Conservation (phyloP, 1,140 invertebrate species). For the Chironomus striatipennis region DNA sequence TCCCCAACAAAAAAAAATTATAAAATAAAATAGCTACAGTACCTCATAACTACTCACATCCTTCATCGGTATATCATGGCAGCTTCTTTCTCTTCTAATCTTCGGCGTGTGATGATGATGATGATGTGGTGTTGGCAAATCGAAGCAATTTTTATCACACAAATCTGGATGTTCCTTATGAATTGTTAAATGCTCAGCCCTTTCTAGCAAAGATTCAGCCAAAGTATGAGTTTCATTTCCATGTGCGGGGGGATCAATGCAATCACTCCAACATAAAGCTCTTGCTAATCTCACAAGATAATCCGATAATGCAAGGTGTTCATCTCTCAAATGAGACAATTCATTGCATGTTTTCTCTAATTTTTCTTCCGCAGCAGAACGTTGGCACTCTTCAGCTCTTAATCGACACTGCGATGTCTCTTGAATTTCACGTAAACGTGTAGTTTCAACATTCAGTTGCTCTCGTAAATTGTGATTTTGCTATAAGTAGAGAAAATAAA, state of each 20-base stretch:
- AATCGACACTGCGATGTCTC: conserved; percentile 52
- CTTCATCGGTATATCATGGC: conserved; percentile 55
- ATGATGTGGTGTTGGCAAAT: conserved; percentile 26
- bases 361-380: conserved; percentile 52
- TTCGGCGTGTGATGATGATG: conserved; percentile 42
- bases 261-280: conserved; percentile 40
- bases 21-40: background rate
- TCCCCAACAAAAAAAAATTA: too few species aligned
- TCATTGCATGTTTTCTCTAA: conserved; percentile 65
- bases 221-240: conserved; percentile 70
- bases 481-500: conserved; percentile 37
- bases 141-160: conserved; percentile 45
- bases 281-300: conserved; percentile 54
- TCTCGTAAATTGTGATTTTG: conserved; percentile 61
- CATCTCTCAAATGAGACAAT: conserved; percentile 43
- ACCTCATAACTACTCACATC: conserved; percentile 27
- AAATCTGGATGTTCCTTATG: conserved; percentile 68
- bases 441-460: conserved; percentile 52
- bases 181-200: conserved; percentile 62
- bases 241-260: conserved; percentile 42
- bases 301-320: conserved; percentile 36
- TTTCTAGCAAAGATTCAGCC: conserved; percentile 63
- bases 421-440: conserved; percentile 52
- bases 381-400: conserved; percentile 58
- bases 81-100: conserved; percentile 61